phyloP scores from a whole-genome alignment of 2,113 vertebrate genomes.

The Serinus canaria region DNA sequence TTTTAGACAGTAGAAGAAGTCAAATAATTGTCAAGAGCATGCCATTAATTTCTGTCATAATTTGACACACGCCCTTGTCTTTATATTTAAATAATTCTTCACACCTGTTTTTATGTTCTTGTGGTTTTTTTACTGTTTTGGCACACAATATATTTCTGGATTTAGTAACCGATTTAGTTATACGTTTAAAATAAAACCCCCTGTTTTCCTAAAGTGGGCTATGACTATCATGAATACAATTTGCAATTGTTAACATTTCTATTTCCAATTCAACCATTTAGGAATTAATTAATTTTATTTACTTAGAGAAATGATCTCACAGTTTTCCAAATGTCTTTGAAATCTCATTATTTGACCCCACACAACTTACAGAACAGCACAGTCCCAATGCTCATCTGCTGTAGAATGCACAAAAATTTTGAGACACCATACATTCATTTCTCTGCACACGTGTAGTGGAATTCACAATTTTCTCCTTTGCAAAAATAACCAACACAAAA shows the following conservation, averaged over 20 bases:
- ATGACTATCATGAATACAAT: neutral
- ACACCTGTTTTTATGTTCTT: neutral
- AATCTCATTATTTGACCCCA: neutral
- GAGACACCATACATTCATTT: fast-evolving
- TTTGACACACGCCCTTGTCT: neutral
- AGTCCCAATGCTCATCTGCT: neutral
- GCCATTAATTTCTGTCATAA: neutral
- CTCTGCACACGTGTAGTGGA: neutral
- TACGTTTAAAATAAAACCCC: neutral
- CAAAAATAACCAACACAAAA: neutral
- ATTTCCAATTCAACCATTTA: neutral
- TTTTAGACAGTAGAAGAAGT: neutral
- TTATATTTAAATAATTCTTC: neutral
- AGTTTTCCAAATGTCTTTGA: neutral
- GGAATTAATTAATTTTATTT: neutral
- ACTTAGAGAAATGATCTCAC: neutral
- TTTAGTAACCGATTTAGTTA: neutral
- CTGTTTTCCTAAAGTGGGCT: neutral
- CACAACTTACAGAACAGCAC: neutral
- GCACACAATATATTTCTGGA: neutral
- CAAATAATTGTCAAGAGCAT: neutral
- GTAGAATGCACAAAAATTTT: fast-evolving
- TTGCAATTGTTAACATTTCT: neutral
- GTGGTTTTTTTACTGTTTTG: neutral
- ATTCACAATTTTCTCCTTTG: neutral